phyloP scores from a whole-genome alignment of 2,113 vertebrate species.

The Athene noctua region DNA sequence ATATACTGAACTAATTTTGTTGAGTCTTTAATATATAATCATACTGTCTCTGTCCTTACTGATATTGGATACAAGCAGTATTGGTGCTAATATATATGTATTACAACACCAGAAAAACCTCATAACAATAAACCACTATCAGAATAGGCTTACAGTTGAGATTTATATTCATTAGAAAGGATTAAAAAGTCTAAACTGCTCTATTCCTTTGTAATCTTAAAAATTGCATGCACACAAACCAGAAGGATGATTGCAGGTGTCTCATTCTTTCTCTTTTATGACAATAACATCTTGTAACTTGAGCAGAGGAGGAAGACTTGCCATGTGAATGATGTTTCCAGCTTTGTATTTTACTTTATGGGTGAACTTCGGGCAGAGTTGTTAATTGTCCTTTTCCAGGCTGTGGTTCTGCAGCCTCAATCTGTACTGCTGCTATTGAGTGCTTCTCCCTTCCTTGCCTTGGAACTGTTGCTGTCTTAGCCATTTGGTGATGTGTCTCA shows the following conservation, averaged over 20 bases:
- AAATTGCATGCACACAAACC: not conserved
- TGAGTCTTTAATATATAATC: not conserved
- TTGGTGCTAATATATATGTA: not conserved
- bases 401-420: not conserved
- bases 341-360: not conserved
- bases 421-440: not conserved
- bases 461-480: not conserved
- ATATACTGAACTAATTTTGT: accelerated
- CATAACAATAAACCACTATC: not conserved
- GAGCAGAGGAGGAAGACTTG: not conserved
- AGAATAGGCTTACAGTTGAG: not conserved
- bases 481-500: not conserved
- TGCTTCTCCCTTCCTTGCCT: not conserved
- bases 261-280: not conserved
- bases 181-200: not conserved
- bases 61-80: too few relatives aligned
- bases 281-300: not conserved
- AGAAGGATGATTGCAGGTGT: not conserved
- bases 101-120: not conserved
- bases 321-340: not conserved
- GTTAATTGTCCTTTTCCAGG: not conserved
- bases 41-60: not conserved
- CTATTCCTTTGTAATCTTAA: not conserved
- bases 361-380: not conserved
- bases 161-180: not conserved